These are phyloP conservation scores for Pristionchus mayeri DNA, from an alignment of 2,888 invertebrate genomes.

Conservation along the genomic window DNA sequence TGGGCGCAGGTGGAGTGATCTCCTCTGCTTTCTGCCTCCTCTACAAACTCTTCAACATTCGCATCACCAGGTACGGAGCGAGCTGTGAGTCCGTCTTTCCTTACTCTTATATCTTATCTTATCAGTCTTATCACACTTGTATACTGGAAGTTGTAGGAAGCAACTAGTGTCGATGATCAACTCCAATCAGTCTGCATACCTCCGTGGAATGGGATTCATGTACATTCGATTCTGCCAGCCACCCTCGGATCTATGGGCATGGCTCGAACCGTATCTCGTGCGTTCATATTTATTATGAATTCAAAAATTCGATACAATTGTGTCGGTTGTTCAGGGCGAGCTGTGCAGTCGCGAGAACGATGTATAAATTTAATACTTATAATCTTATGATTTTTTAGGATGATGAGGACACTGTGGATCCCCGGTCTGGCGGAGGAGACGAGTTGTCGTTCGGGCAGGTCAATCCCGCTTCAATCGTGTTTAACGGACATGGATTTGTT, in stretches of 20 bases:
- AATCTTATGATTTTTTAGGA: conserved; percentile 59
- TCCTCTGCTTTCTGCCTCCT: conserved; percentile 99
- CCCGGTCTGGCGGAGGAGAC: conserved; percentile 97
- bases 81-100: conserved; percentile 48
- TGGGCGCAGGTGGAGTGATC: conserved; percentile 98
- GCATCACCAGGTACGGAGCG: conserved; percentile 83
- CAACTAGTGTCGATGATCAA: conserved; percentile 95
- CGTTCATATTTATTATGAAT: conserved; percentile 5
- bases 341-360: too few species aligned
- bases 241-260: conserved; percentile 93
- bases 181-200: conserved; percentile 96
- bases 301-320: too few species aligned
- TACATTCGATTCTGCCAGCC: conserved; percentile 89
- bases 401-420: conserved; percentile 85
- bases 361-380: too few species aligned
- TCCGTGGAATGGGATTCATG: conserved; percentile 89
- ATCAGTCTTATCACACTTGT: not conserved
- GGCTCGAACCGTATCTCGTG: conserved; percentile 94
- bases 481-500: too few species aligned
- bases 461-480: not conserved
- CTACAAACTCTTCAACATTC: conserved; percentile 95
- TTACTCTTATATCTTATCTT: conserved; percentile 4
- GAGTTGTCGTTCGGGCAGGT: conserved; percentile 89
- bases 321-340: too few species aligned
- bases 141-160: conserved; percentile 81